A percentile compares a stretch with the other conserved stretches of the same genome.
Evolutionary conservation across 2,888 invertebrate species (phyloP).

Genomic region (Ormyrus nitidulus): DNA sequence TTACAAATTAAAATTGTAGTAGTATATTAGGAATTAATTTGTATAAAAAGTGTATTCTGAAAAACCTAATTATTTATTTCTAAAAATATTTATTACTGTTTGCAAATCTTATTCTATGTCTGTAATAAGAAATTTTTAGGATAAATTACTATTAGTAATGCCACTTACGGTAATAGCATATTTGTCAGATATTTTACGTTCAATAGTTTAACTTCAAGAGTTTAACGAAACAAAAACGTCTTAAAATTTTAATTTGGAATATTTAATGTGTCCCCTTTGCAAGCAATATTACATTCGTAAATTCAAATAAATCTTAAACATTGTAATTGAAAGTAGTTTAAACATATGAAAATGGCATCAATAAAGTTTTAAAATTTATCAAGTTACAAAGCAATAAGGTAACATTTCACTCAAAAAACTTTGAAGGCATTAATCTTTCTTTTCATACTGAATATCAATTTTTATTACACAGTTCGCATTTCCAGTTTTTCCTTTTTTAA

Average conservation of each 20-base stretch:
- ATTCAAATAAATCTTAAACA: constrained; percentile 4
- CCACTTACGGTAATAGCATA: background rate
- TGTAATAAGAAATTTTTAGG: no score
- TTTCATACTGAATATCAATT: constrained; percentile 67
- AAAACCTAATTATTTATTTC: constrained; percentile 6
- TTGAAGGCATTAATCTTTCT: constrained; percentile 63
- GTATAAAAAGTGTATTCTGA: background rate
- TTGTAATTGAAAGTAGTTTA: constrained; percentile 23
- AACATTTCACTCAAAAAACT: constrained; percentile 65
- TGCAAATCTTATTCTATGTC: background rate
- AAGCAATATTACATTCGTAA: constrained; percentile 17
- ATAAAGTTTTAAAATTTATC: constrained; percentile 43
- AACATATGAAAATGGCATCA: constrained; percentile 33
- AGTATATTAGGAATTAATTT: background rate
- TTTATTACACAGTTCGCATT: constrained; percentile 68
- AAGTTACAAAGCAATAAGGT: constrained; percentile 39
- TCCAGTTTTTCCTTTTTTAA: constrained; percentile 57
- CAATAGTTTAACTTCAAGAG: constrained; percentile 16
- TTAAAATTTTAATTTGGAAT: constrained; percentile 19
- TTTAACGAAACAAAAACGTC: constrained; percentile 25
- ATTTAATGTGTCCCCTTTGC: background rate
- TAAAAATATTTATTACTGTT: background rate
- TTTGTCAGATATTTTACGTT: constrained; percentile 32
- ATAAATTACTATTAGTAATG: background rate
- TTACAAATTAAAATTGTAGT: background rate